A percentile compares a stretch with the other conserved stretches of the same genome.
phyloP scores from a whole-genome alignment of 2,797 vertebrate species.

The Enteromius afrohamiltoni region DNA sequence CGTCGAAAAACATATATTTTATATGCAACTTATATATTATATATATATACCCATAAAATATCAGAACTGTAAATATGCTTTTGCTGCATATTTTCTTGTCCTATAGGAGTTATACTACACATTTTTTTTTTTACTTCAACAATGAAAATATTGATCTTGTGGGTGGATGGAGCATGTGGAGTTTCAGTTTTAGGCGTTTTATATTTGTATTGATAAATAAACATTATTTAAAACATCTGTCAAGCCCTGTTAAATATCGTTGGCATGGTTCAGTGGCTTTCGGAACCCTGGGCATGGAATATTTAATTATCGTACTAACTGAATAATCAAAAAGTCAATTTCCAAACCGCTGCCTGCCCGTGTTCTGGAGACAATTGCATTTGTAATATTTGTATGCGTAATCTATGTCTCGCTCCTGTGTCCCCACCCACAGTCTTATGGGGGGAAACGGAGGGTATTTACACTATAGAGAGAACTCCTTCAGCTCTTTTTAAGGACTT shows the following conservation, averaged over 20 bases:
- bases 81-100: not conserved
- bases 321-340: slow-evolving; percentile 86
- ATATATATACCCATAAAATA: not conserved
- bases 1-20: not conserved
- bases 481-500: slow-evolving; percentile 70
- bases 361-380: slow-evolving; percentile 79
- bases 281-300: slow-evolving; percentile 80
- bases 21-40: not conserved
- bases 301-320: slow-evolving; percentile 82
- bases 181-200: slow-evolving; percentile 70
- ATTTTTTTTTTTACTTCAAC: not conserved
- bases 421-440: slow-evolving; percentile 68
- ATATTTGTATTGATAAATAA: slow-evolving; percentile 83
- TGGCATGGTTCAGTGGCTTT: slow-evolving; percentile 76
- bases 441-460: slow-evolving; percentile 68
- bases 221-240: slow-evolving; percentile 85
- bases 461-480: slow-evolving; percentile 60
- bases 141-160: not conserved
- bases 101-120: not conserved
- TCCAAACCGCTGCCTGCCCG: slow-evolving; percentile 69
- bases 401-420: slow-evolving; percentile 62
- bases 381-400: slow-evolving; percentile 79
- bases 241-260: slow-evolving; percentile 79
- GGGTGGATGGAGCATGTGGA: slow-evolving; percentile 61
- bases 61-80: not conserved